Base-by-base conservation (phyloP, 1,140 invertebrate genomes). In the Drosophila parabipectinata region DNA sequence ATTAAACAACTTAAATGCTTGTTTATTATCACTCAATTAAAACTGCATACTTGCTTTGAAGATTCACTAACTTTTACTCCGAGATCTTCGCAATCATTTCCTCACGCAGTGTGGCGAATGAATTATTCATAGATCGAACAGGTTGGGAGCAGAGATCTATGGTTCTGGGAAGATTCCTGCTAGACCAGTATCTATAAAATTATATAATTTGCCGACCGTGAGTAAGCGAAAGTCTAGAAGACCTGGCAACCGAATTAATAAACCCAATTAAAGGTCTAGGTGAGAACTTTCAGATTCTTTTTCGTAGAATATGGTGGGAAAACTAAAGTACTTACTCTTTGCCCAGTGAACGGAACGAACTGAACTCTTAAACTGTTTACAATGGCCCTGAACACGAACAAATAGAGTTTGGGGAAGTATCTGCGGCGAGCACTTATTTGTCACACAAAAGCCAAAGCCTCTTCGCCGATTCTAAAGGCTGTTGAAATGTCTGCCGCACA, bases 281-380 rank as follows among this genome's bases (percentile, higher is more conserved):
- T 44, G 41, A 18, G 41, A 14, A 44, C 14, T 15, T 44, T 18
- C 34, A 32, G 41, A 24, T 30, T 30, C 48, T 24, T 64, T n/a
- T 47, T 24, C 55, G 26, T 2, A 24, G n/a, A 37, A 39, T 28
- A 24, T 53, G 41, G 48, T 37, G 14, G 30, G 48, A 37, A 44
- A 50, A 41, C 14, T 15, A 28, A 24, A 56, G 32, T 39, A 62
- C 44, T 34, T 61, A 21, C 32, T 61, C 80, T 79, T 63, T 84
- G 80, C 41, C 45, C 78, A 63, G 45, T 51, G 62, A 55, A 54
- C 50, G 62, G 50, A 48, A 48, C 63, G 39, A 10, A 69, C 63
- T 69, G 64, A 69, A 61, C 66, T 69, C 73, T 87, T 78, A 77
- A 81, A 77, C 64, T 85, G 73, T 77, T 85, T 77, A 81, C 81